These are phyloP conservation scores for Epiblema foenella DNA, from an alignment of 2,888 invertebrate species.

Conservation along the genomic window DNA sequence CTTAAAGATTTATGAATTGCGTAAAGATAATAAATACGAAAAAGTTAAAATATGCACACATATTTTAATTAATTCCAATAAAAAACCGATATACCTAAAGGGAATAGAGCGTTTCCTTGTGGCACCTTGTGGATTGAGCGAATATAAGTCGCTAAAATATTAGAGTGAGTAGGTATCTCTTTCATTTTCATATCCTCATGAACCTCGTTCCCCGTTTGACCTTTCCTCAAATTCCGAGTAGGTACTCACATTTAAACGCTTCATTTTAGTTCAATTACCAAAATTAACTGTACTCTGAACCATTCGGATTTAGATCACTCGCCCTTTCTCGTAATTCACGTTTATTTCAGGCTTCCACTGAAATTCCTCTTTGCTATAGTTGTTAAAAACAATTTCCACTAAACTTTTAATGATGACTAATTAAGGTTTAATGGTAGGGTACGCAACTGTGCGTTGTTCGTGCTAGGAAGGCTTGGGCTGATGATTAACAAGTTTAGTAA, in stretches of 20 bases:
- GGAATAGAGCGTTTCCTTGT: too few species aligned
- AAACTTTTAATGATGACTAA: neutral
- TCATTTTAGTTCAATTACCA: neutral
- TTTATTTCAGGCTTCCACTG: neutral
- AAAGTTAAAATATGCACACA: too few species aligned
- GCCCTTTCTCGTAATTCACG: neutral
- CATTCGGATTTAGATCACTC: neutral
- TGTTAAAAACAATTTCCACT: neutral
- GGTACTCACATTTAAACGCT: neutral
- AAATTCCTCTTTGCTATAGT: slow-evolving; percentile 7
- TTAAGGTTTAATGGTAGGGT: neutral
- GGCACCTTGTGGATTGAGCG: too few species aligned
- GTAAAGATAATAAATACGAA: too few species aligned
- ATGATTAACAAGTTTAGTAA: too few species aligned
- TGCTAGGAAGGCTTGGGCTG: too few species aligned
- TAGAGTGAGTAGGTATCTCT: too few species aligned
- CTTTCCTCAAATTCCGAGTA: neutral
- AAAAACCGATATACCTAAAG: too few species aligned
- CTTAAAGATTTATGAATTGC: too few species aligned
- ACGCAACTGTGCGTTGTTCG: neutral
- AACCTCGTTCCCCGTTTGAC: neutral
- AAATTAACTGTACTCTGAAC: neutral
- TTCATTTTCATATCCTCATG: neutral
- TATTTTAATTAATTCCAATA: too few species aligned
- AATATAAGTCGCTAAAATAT: too few species aligned